These are phyloP conservation scores for Eupithecia centaureata DNA, from an alignment of 2,888 invertebrate species.

Conservation along the genomic window DNA sequence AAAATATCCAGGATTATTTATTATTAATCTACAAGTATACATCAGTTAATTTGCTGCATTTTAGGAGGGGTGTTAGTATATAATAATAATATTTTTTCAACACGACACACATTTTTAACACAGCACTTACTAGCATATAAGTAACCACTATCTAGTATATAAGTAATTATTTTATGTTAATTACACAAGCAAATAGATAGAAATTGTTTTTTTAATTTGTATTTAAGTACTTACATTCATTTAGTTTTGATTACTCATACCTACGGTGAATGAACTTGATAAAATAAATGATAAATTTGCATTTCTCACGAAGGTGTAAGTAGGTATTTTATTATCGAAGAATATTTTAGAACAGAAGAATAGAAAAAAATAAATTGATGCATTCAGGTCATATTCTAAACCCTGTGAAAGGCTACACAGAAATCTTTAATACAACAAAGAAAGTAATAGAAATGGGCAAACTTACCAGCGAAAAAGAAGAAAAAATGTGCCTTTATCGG, in stretches of 20 bases:
- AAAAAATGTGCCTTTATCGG: conserved; percentile 95
- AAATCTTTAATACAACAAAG: not conserved
- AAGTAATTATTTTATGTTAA: not conserved
- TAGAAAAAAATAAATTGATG: not conserved
- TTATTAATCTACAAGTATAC: too few species aligned
- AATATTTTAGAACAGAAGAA: too few species aligned
- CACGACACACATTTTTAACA: too few species aligned
- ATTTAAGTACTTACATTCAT: too few species aligned
- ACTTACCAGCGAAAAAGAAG: conserved; percentile 93
- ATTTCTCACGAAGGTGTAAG: not conserved
- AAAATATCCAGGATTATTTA: too few species aligned
- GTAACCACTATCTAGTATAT: too few species aligned
- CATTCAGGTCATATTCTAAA: not conserved
- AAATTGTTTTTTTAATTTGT: too few species aligned
- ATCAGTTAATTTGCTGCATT: too few species aligned
- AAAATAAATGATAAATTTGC: not conserved
- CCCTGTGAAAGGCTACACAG: not conserved
- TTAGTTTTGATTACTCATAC: not conserved
- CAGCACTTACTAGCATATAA: too few species aligned
- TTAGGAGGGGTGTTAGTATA: too few species aligned
- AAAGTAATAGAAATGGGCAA: not conserved
- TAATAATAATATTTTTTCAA: too few species aligned
- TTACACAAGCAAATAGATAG: not conserved
- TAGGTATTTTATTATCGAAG: not conserved
- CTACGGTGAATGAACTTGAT: not conserved